A percentile compares a stretch with the other conserved stretches of the same genome.
Evolutionary conservation across 2,113 vertebrate species (phyloP).

Genomic region (Argyrosomus japonicus): DNA sequence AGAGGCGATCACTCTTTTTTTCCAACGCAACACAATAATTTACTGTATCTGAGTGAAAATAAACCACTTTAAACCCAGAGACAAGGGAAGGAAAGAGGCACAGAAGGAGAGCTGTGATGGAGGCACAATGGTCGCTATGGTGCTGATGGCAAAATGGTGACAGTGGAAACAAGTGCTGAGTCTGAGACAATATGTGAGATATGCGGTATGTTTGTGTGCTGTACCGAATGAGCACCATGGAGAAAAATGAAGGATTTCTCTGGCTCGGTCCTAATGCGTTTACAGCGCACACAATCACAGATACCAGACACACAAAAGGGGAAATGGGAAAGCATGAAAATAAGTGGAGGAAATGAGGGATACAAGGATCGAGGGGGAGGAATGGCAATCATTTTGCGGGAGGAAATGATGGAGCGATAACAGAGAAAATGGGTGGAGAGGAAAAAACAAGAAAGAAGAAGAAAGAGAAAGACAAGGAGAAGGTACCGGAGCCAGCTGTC

Average conservation of each 20-base stretch:
- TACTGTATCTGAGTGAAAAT: not conserved
- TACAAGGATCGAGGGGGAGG: slow-evolving; percentile 14
- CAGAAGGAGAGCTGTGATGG: slow-evolving; percentile 4
- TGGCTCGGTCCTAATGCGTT: slow-evolving; percentile 40
- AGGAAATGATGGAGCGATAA: slow-evolving; percentile 69
- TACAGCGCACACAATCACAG: slow-evolving; percentile 44
- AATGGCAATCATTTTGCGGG: slow-evolving; percentile 44
- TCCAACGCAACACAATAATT: not conserved
- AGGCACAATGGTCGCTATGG: not conserved
- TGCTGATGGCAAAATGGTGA: not conserved
- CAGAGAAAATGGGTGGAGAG: slow-evolving; percentile 24
- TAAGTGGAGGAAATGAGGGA: slow-evolving; percentile 71
- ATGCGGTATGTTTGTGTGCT: not conserved
- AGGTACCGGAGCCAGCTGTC: not conserved
- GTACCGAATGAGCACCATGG: not conserved
- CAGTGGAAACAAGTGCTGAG: slow-evolving; percentile 1
- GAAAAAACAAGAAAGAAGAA: not conserved
- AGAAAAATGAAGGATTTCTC: slow-evolving; percentile 30
- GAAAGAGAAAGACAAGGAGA: slow-evolving; percentile 15
- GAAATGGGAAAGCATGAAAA: slow-evolving; percentile 65
- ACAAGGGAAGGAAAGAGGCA: not conserved
- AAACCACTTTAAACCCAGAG: slow-evolving; percentile 15
- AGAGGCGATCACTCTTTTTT: not conserved
- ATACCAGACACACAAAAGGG: slow-evolving; percentile 38
- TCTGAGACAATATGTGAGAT: not conserved